These are phyloP conservation scores for Xiphydria camelus DNA, from an alignment of 2,888 invertebrate genomes.

Conservation along the genomic window DNA sequence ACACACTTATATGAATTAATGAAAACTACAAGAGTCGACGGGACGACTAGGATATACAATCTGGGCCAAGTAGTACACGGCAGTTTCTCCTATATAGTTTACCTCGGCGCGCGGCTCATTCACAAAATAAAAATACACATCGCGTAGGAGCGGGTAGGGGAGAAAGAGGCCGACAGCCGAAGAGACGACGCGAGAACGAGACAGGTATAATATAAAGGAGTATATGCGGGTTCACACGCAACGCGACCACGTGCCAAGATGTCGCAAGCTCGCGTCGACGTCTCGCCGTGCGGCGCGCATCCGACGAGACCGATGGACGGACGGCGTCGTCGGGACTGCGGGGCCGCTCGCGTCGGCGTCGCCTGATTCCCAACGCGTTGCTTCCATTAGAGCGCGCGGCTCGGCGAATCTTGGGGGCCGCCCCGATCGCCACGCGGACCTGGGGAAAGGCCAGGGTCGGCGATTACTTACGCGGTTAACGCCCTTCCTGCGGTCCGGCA, in stretches of 20 bases:
- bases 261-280: conserved; percentile 1
- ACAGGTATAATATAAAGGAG: not conserved
- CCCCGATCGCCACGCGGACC: conserved; percentile 2
- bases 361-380: conserved; percentile 11
- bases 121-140: not conserved
- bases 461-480: conserved; percentile 7
- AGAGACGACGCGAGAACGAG: not conserved
- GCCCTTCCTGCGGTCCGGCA: no score
- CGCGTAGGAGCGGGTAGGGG: not conserved
- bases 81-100: no score
- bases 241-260: conserved; percentile 2
- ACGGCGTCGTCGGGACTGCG: conserved; percentile 28
- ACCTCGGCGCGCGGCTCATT: not conserved
- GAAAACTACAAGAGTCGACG: no score
- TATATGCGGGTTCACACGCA: no score
- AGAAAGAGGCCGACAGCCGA: not conserved
- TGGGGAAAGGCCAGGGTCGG: no score
- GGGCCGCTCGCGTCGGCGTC: conserved; percentile 19
- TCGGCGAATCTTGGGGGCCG: conserved; percentile 30
- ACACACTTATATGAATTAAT: no score
- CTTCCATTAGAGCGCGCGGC: conserved; percentile 26
- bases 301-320: no score
- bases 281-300: conserved; percentile 7
- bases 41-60: no score
- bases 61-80: no score